Conservation (phyloP, 2,888 invertebrate species). For the Ophonus ardosiacus region DNA sequence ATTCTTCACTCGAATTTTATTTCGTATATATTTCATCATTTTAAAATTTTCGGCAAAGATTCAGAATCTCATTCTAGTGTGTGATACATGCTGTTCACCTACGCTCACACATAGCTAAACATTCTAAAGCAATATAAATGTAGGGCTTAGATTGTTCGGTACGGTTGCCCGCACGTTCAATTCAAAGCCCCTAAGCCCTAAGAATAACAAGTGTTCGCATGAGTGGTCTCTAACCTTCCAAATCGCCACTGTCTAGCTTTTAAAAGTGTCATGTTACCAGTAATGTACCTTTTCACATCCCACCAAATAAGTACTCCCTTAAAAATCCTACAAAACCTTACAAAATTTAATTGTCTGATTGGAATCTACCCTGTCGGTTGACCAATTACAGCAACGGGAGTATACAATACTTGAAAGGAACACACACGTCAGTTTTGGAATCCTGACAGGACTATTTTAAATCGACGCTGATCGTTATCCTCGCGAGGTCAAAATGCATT, state of each 20-base stretch:
- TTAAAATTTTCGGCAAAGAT: background rate
- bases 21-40: too few relatives aligned
- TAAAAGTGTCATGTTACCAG: slow-evolving; percentile 63
- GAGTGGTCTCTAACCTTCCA: slow-evolving; percentile 60
- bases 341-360: slow-evolving; percentile 19
- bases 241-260: slow-evolving; percentile 63
- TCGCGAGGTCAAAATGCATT: slow-evolving; percentile 50
- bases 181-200: slow-evolving; percentile 59
- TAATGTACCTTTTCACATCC: slow-evolving; percentile 60
- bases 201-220: slow-evolving; percentile 64
- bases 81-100: slow-evolving; percentile 27
- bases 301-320: background rate
- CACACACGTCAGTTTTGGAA: slow-evolving; percentile 61
- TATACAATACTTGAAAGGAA: slow-evolving; percentile 63
- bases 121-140: slow-evolving; percentile 61
- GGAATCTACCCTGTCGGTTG: slow-evolving; percentile 54
- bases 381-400: slow-evolving; percentile 61
- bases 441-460: slow-evolving; percentile 61
- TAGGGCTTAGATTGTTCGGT: slow-evolving; percentile 26
- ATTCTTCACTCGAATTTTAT: too few relatives aligned
- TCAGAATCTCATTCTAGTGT: background rate
- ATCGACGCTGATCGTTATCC: slow-evolving; percentile 62
- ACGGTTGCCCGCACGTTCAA: slow-evolving; percentile 49
- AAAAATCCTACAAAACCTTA: background rate
- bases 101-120: slow-evolving; percentile 15